A percentile compares a stretch with the other conserved stretches of the same genome.
Conservation (phyloP, 1,140 invertebrate genomes). For the Drosophila azteca region DNA sequence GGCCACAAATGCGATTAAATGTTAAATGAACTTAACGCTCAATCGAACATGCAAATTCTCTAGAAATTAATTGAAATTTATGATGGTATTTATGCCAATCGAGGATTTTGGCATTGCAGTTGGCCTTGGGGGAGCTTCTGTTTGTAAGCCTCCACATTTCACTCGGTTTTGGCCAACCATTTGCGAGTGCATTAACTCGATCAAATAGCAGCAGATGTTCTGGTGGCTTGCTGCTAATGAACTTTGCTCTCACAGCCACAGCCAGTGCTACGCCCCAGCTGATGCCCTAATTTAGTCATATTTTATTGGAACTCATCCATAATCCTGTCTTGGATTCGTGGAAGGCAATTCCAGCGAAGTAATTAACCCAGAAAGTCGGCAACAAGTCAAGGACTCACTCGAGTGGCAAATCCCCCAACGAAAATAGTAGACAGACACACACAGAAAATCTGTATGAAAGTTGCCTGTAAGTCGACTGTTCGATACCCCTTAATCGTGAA, state of each 20-base stretch:
- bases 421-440: slow-evolving; percentile 25
- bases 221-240: background rate
- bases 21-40: slow-evolving; percentile 5
- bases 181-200: slow-evolving; percentile 14
- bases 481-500: no score
- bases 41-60: slow-evolving; percentile 31
- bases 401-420: slow-evolving; percentile 27
- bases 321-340: background rate
- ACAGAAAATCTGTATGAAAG: background rate
- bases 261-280: background rate
- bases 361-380: slow-evolving; percentile 37
- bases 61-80: slow-evolving; percentile 34
- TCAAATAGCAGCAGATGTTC: slow-evolving; percentile 16
- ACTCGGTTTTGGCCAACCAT: slow-evolving; percentile 4
- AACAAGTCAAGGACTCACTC: slow-evolving; percentile 44
- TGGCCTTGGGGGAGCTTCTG: slow-evolving; percentile 5
- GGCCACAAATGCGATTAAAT: slow-evolving; percentile 25
- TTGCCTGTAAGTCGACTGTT: no score
- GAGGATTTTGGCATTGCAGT: no score
- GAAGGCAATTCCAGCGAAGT: slow-evolving; percentile 24
- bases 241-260: no score
- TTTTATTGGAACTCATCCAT: slow-evolving; percentile 27
- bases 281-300: slow-evolving; percentile 28
- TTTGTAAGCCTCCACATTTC: background rate
- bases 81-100: background rate